Percentiles rank a stretch among this genome's conserved stretches.
phyloP scores from a whole-genome alignment of 2,797 vertebrate genomes.

The Nannoperca obscura region DNA sequence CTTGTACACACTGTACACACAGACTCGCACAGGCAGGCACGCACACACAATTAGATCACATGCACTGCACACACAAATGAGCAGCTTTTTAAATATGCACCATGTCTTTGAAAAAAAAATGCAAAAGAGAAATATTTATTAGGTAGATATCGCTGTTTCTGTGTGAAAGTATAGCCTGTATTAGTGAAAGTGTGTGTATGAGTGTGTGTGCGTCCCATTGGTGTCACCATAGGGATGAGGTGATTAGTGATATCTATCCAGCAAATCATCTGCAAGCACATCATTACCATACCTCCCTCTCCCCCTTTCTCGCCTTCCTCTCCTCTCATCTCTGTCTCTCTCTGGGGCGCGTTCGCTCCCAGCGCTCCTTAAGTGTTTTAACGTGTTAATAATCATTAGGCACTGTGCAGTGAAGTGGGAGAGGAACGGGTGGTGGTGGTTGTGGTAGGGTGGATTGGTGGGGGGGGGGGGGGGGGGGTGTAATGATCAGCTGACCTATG shows the following conservation, averaged over 20 bases:
- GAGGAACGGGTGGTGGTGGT: slow-evolving; percentile 39
- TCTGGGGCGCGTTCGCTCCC: slow-evolving; percentile 77
- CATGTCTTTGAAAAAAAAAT: slow-evolving; percentile 69
- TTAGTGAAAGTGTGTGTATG: slow-evolving; percentile 30
- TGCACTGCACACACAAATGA: slow-evolving; percentile 47
- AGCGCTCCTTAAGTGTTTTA: slow-evolving; percentile 85
- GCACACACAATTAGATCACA: slow-evolving; percentile 42
- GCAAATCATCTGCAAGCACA: slow-evolving; percentile 74
- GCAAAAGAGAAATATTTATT: slow-evolving; percentile 85
- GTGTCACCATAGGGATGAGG: slow-evolving; percentile 79
- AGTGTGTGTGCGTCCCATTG: slow-evolving; percentile 49
- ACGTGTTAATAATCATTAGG: slow-evolving; percentile 86
- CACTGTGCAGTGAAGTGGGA: slow-evolving; percentile 78
- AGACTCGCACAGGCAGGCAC: slow-evolving; percentile 6
- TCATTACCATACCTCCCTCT: slow-evolving; percentile 76
- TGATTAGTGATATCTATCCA: slow-evolving; percentile 81
- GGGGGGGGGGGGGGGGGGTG: slow-evolving; percentile 38
- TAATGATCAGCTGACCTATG: slow-evolving; percentile 79
- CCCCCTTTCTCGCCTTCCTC: slow-evolving; percentile 40
- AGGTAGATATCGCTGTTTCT: slow-evolving; percentile 67
- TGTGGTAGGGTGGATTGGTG: slow-evolving; percentile 27
- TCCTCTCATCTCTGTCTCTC: slow-evolving; percentile 72
- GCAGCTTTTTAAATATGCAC: slow-evolving; percentile 75
- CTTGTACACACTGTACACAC: slow-evolving; percentile 21
- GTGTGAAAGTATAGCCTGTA: slow-evolving; percentile 52